Conservation (phyloP, 1,140 invertebrate genomes). For the Drosophila subobscura region DNA sequence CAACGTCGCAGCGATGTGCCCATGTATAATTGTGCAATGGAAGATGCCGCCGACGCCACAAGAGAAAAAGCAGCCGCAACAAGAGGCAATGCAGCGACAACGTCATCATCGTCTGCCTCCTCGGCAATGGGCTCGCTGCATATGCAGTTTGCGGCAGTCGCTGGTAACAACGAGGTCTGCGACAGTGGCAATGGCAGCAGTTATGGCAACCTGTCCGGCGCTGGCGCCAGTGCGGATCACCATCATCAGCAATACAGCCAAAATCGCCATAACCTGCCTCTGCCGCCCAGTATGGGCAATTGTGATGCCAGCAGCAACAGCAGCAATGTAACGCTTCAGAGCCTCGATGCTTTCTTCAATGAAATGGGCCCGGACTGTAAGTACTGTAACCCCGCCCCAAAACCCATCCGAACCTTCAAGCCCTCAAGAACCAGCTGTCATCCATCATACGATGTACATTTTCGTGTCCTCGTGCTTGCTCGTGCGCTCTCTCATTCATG, state of each 20-base stretch:
- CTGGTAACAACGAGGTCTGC: slow-evolving; percentile 57
- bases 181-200: slow-evolving; percentile 31
- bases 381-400: slow-evolving; percentile 11
- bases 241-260: slow-evolving; percentile 57
- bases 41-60: slow-evolving; percentile 41
- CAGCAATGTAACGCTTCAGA: slow-evolving; percentile 60
- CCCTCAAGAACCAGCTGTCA: background rate
- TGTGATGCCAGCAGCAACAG: slow-evolving; percentile 65
- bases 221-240: slow-evolving; percentile 60
- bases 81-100: slow-evolving; percentile 22
- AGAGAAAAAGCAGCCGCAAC: slow-evolving; percentile 8
- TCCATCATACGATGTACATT: no score
- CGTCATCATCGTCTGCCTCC: slow-evolving; percentile 21
- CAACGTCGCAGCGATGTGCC: slow-evolving; percentile 47
- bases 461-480: no score
- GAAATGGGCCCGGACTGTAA: slow-evolving; percentile 69
- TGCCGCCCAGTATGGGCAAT: slow-evolving; percentile 40
- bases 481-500: no score
- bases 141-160: slow-evolving; percentile 84
- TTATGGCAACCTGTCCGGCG: slow-evolving; percentile 63
- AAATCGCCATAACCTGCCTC: slow-evolving; percentile 32
- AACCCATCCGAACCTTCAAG: background rate
- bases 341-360: slow-evolving; percentile 62
- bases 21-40: slow-evolving; percentile 52
- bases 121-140: slow-evolving; percentile 74